Conservation (phyloP, 1,140 invertebrate species). For the Drosophila bocqueti region DNA sequence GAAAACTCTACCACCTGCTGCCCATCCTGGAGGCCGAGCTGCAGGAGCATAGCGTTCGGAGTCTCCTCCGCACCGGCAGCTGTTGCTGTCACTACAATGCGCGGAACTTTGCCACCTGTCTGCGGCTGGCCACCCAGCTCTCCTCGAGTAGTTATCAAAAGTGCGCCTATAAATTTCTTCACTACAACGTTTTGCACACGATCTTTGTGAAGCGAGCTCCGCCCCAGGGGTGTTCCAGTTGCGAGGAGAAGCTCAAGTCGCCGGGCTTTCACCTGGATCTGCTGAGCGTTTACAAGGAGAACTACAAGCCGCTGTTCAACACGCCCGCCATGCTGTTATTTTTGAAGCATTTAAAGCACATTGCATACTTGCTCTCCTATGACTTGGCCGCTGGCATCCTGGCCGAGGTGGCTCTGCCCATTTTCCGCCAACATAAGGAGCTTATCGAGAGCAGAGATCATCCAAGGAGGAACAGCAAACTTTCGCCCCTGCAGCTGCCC, state of each 20-base stretch:
- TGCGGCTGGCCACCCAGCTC: constrained; percentile 52
- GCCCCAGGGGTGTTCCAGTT: constrained; percentile 49
- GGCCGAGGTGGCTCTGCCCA: constrained; percentile 75
- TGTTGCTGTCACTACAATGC: constrained; percentile 79
- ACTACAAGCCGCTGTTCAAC: constrained; percentile 46
- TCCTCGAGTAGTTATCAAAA: constrained; percentile 67
- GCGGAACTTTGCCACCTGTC: constrained; percentile 55
- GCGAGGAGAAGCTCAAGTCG: constrained; percentile 76
- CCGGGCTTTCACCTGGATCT: constrained; percentile 61
- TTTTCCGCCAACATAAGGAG: constrained; percentile 73
- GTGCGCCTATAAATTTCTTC: constrained; percentile 74
- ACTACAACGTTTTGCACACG: constrained; percentile 70
- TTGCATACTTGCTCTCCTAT: constrained; percentile 67
- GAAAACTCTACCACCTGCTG: constrained; percentile 64
- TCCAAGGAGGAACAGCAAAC: constrained; percentile 11
- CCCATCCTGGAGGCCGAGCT: constrained; percentile 57
- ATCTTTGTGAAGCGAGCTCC: constrained; percentile 63
- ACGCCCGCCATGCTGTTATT: constrained; percentile 58
- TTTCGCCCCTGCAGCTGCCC: constrained; percentile 40
- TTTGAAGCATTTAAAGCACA: constrained; percentile 77
- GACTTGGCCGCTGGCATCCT: constrained; percentile 74
- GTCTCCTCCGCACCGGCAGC: constrained; percentile 65
- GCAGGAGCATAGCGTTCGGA: constrained; percentile 67
- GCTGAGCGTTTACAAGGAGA: constrained; percentile 64
- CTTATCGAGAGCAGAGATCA: constrained; percentile 11